Evolutionary conservation across 2,888 invertebrate genomes (phyloP), one percentile per base, ranked within the genome.

Genomic region (Hirtodrosophila trivittata): DNA sequence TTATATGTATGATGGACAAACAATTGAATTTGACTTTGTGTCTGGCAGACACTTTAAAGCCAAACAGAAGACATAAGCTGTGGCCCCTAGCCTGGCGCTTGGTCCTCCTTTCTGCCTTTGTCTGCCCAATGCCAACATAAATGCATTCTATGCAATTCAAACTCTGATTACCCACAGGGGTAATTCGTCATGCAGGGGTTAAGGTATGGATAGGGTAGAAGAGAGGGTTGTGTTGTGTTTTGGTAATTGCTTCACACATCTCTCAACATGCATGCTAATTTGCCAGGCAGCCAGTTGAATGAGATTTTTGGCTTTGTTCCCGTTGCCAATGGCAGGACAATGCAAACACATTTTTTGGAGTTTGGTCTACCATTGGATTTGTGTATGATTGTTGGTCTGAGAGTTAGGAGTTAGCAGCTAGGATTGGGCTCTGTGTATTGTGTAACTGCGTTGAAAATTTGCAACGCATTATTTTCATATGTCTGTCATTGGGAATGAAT

Each of bases 391-490:
- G 25, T 13, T 26, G 16, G 12, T 33, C 25, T 41, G 38, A 8
- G 10, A 26, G 18, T 28, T 39, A n/a, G 8, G 41, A 14, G 14
- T 28, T 26, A 1, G 13, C 13, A 12, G 33, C 52, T 64, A 46
- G 49, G n/a, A 10, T 55, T 42, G 8, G 26, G 28, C 13, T 18
- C 8, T 38, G 56, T 35, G 14, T 14, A n/a, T 50, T 66, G 65
- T 65, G 67, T 46, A 67, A 58, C 51, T 75, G 65, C 50, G 77
- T 51, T 63, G 65, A 59, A 66, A 78, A 69, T 66, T 66, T 57
- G 47, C 54, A 75, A 74, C 82, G 85, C 82, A 84, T 75, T 84
- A 78, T 77, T 81, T 78, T 78, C 81, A 80, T 77, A 80, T 80
- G 58, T 60, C 63, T 59, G 77, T 54, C 77, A 66, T 63, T 77